A percentile compares a stretch with the other conserved stretches of the same genome.
Conservation (phyloP, 2,888 invertebrate genomes). For the Aporophyla nigra region DNA sequence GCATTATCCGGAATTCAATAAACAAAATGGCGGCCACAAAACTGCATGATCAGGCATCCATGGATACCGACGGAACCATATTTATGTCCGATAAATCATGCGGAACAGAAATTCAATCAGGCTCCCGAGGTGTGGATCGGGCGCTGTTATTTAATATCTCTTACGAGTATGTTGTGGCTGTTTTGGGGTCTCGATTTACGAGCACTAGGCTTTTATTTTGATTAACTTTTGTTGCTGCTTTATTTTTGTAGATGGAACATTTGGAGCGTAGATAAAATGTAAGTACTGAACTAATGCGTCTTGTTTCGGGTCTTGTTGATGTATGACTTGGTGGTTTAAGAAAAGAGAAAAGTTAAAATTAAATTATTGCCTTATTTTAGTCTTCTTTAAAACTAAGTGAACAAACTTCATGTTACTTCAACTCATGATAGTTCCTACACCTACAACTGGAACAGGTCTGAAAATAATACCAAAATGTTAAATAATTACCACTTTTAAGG, state of each 20-base stretch:
- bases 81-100: constrained; percentile 84
- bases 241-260: constrained; percentile 21
- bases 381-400: background rate
- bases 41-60: constrained; percentile 69
- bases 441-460: background rate
- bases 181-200: constrained; percentile 57
- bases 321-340: background rate
- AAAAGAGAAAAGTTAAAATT: background rate
- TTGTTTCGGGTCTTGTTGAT: background rate
- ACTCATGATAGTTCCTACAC: too few species aligned
- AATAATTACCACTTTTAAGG: background rate
- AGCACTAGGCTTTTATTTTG: constrained; percentile 44
- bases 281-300: background rate
- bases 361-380: background rate
- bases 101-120: constrained; percentile 84
- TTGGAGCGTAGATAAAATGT: constrained; percentile 28
- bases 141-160: constrained; percentile 66
- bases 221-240: constrained; percentile 16
- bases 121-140: constrained; percentile 71
- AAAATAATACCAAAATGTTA: background rate
- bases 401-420: background rate
- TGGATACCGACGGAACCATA: constrained; percentile 72
- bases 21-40: constrained; percentile 65
- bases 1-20: constrained; percentile 58
- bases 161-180: constrained; percentile 50